Evolutionary conservation across 2,113 vertebrate genomes (phyloP).

Genomic region (Eulemur macaco): DNA sequence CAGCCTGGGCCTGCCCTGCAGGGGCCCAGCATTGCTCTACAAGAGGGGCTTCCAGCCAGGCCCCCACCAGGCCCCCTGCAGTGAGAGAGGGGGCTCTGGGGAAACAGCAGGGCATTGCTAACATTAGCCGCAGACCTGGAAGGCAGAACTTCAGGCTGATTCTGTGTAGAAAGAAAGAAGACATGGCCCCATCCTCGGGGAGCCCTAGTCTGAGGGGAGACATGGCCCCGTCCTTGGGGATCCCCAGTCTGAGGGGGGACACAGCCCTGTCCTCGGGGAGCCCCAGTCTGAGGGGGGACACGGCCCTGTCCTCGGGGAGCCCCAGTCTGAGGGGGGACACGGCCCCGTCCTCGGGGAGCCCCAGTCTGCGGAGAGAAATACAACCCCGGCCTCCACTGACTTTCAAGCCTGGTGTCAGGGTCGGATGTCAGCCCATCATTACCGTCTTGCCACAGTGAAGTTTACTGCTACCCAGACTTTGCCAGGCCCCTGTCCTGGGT

Average conservation of each 20-base stretch:
- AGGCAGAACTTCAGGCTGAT: background rate
- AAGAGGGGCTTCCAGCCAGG: background rate
- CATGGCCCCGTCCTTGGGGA: background rate
- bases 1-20: accelerated
- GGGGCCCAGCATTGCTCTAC: background rate
- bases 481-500: background rate
- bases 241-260: background rate
- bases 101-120: background rate
- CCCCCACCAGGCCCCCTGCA: no score
- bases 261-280: background rate
- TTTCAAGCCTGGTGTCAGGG: background rate
- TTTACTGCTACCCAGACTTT: background rate
- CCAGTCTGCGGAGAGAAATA: background rate
- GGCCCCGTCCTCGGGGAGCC: background rate
- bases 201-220: background rate
- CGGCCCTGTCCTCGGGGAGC: background rate
- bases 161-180: background rate
- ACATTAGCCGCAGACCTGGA: background rate
- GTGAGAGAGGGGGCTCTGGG: background rate
- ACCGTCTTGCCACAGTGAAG: background rate
- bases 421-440: background rate
- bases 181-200: background rate
- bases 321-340: background rate
- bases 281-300: background rate
- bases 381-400: background rate